These are phyloP conservation scores for Hirtodrosophila confusa DNA, from an alignment of 2,888 invertebrate genomes.

Conservation along the genomic window DNA sequence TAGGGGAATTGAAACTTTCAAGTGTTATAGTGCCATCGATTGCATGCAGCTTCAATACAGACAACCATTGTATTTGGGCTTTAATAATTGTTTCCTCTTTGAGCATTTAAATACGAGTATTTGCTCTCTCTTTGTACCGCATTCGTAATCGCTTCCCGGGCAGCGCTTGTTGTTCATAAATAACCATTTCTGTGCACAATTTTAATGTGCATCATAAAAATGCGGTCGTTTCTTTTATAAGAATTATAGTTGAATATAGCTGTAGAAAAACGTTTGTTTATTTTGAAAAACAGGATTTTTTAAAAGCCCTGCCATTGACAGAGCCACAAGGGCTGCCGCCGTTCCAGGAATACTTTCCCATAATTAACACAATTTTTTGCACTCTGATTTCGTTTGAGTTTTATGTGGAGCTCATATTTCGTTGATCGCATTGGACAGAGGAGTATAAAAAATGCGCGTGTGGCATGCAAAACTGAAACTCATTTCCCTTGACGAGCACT, in stretches of 20 bases:
- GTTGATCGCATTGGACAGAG: background rate
- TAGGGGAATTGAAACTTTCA: too few relatives aligned
- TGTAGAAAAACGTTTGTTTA: background rate
- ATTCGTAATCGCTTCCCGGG: too few relatives aligned
- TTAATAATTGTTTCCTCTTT: too few relatives aligned
- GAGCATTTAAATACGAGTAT: too few relatives aligned
- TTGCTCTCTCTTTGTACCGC: too few relatives aligned
- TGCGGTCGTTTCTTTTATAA: too few relatives aligned
- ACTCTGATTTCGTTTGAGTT: slow-evolving; percentile 24
- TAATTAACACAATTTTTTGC: slow-evolving; percentile 15
- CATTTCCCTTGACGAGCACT: slow-evolving; percentile 64
- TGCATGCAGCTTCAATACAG: too few relatives aligned
- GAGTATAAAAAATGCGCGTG: slow-evolving; percentile 53
- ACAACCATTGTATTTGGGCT: too few relatives aligned
- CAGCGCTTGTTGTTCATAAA: too few relatives aligned
- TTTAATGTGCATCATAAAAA: too few relatives aligned
- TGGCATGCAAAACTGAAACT: slow-evolving; percentile 69
- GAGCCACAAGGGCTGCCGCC: slow-evolving; percentile 16
- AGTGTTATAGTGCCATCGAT: too few relatives aligned
- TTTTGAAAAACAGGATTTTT: background rate
- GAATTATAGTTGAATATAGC: background rate
- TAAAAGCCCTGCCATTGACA: slow-evolving; percentile 10
- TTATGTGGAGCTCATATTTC: slow-evolving; percentile 25
- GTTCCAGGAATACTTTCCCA: slow-evolving; percentile 4
- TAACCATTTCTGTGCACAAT: too few relatives aligned